These are phyloP conservation scores for Campaea margaritaria DNA, from an alignment of 2,888 invertebrate species.

Conservation along the genomic window DNA sequence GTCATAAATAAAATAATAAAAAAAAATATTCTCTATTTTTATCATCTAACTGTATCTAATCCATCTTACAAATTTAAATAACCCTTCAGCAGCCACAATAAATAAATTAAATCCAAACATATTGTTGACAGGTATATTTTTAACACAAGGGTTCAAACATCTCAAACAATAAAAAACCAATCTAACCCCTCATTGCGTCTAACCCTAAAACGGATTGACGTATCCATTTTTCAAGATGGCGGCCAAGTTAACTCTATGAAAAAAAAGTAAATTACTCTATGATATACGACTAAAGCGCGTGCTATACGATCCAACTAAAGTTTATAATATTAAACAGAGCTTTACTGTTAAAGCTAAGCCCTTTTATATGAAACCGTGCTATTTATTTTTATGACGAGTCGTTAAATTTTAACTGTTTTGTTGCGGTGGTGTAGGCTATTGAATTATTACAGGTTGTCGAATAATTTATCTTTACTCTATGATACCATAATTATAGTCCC, in stretches of 20 bases:
- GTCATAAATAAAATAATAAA: too few species aligned
- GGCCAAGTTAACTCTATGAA: slow-evolving; percentile 47
- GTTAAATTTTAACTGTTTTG: slow-evolving; percentile 51
- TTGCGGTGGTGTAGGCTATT: slow-evolving; percentile 34
- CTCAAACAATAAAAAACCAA: slow-evolving; percentile 69
- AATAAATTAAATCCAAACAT: slow-evolving; percentile 42
- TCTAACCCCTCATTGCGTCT: slow-evolving; percentile 49
- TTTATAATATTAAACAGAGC: slow-evolving; percentile 67
- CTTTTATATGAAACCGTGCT: slow-evolving; percentile 51
- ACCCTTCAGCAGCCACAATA: slow-evolving; percentile 35
- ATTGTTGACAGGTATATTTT: slow-evolving; percentile 76
- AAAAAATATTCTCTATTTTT: too few species aligned
- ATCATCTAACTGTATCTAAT: too few species aligned
- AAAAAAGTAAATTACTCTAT: slow-evolving; percentile 46
- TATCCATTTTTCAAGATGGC: slow-evolving; percentile 74
- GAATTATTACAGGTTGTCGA: slow-evolving; percentile 1
- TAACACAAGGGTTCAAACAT: slow-evolving; percentile 59
- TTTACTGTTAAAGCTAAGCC: slow-evolving; percentile 46
- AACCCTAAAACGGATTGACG: slow-evolving; percentile 61
- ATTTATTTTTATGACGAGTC: slow-evolving; percentile 56
- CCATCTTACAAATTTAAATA: slow-evolving; percentile 10
- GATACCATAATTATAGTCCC: too few species aligned
- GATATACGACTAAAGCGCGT: slow-evolving; percentile 71
- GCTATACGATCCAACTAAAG: slow-evolving; percentile 66
- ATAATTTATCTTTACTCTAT: slow-evolving; percentile 1